Conservation (phyloP, 1,140 invertebrate species). For the Diorhabda sublineata region DNA sequence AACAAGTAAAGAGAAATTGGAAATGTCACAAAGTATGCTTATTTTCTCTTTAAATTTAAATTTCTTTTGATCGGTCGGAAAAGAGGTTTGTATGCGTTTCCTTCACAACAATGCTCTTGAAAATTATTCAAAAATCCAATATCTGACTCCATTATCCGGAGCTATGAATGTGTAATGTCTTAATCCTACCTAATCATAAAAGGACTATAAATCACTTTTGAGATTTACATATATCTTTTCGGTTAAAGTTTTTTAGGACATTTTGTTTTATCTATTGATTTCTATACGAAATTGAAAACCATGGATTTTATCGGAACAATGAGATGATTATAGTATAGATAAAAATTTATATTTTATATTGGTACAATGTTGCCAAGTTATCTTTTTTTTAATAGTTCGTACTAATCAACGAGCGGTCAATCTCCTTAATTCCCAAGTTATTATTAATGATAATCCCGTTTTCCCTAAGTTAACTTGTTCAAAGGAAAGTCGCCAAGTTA, state of each 20-base stretch:
- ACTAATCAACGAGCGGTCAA: too few species aligned
- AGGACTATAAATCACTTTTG: slow-evolving; percentile 6
- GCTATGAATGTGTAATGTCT: slow-evolving; percentile 12
- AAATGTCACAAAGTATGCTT: background rate
- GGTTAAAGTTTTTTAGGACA: too few species aligned
- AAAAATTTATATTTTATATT: too few species aligned
- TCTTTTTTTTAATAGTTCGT: too few species aligned
- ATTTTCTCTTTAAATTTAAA: slow-evolving; percentile 3
- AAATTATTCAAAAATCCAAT: slow-evolving; percentile 3
- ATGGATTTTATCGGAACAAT: too few species aligned
- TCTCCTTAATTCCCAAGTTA: background rate
- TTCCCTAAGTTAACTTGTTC: background rate
- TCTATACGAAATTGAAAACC: too few species aligned
- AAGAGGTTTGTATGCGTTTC: background rate
- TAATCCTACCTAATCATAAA: slow-evolving; percentile 7
- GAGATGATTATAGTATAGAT: too few species aligned
- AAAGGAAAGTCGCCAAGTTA: background rate
- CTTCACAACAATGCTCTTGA: background rate
- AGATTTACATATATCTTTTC: too few species aligned
- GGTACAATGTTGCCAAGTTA: too few species aligned
- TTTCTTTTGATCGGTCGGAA: background rate
- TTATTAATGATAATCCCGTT: background rate
- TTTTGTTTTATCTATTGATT: too few species aligned
- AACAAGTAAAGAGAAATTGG: background rate
- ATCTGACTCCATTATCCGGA: slow-evolving; percentile 3